Conservation (phyloP, 1,140 invertebrate genomes). For the Chironomus tepperi region DNA sequence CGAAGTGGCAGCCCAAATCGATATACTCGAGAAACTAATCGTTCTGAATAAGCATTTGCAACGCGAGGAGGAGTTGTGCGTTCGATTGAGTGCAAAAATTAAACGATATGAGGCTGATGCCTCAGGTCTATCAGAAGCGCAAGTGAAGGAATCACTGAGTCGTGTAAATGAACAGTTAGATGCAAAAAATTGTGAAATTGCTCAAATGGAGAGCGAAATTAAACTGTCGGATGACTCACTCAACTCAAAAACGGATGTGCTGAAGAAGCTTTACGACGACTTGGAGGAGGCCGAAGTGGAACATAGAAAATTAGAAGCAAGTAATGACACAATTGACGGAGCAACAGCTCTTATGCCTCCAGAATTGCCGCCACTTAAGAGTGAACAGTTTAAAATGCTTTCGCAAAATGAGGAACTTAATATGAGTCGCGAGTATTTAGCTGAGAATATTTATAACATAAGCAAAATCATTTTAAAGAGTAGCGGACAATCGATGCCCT, state of each 20-base stretch:
- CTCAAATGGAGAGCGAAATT: constrained; percentile 51
- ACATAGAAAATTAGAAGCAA: constrained; percentile 32
- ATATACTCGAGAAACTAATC: constrained; percentile 58
- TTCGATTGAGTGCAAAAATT: constrained; percentile 54
- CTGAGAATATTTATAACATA: constrained; percentile 24
- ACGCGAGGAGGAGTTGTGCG: constrained; percentile 57
- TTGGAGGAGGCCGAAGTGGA: constrained; percentile 53
- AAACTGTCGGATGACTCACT: constrained; percentile 53
- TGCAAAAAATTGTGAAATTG: constrained; percentile 52
- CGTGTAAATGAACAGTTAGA: constrained; percentile 43
- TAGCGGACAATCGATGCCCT: neutral
- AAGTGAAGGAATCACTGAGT: constrained; percentile 38
- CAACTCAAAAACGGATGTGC: constrained; percentile 49
- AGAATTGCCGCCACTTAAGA: neutral
- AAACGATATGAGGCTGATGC: constrained; percentile 53
- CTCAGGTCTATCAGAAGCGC: constrained; percentile 45
- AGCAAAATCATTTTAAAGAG: constrained; percentile 23
- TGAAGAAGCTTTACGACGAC: constrained; percentile 55
- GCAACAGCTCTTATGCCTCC: neutral
- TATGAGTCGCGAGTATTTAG: constrained; percentile 24
- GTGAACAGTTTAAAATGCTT: neutral
- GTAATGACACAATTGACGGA: neutral
- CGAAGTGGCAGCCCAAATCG: constrained; percentile 43
- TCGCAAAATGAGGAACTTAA: neutral
- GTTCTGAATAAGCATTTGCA: constrained; percentile 61